Percentiles rank a stretch among this genome's conserved stretches.
Conservation (phyloP, 2,888 invertebrate species). For the Phengaris alcon region DNA sequence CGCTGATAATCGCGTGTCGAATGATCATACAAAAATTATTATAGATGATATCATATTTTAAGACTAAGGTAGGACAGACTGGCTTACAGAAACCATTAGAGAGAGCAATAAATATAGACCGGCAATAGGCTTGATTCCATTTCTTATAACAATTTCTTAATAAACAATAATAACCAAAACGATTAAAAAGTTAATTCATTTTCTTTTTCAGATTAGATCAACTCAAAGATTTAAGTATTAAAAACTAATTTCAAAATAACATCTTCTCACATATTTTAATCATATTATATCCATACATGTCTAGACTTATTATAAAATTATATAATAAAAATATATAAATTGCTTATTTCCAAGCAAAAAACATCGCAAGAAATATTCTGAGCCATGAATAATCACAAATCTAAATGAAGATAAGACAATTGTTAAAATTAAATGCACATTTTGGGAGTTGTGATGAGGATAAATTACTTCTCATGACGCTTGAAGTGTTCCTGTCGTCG, state of each 20-base stretch:
- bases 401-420: neutral
- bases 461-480: neutral
- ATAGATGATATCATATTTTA: conserved; percentile 9
- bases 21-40: neutral
- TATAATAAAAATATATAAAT: no score
- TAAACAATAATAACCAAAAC: no score
- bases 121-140: no score
- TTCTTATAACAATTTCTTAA: no score
- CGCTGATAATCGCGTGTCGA: neutral
- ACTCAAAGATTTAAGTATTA: no score
- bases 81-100: neutral
- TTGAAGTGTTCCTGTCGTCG: neutral
- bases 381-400: neutral
- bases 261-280: no score
- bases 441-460: neutral
- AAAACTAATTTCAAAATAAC: no score
- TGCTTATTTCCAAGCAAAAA: neutral
- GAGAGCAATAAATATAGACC: neutral
- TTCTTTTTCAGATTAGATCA: no score
- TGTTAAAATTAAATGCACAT: neutral
- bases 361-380: neutral
- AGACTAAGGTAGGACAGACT: neutral
- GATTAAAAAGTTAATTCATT: no score
- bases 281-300: no score
- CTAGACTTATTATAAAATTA: no score